Evolutionary conservation across 2,888 invertebrate genomes (phyloP).

Genomic region (Omphaloscelis lunosa): DNA sequence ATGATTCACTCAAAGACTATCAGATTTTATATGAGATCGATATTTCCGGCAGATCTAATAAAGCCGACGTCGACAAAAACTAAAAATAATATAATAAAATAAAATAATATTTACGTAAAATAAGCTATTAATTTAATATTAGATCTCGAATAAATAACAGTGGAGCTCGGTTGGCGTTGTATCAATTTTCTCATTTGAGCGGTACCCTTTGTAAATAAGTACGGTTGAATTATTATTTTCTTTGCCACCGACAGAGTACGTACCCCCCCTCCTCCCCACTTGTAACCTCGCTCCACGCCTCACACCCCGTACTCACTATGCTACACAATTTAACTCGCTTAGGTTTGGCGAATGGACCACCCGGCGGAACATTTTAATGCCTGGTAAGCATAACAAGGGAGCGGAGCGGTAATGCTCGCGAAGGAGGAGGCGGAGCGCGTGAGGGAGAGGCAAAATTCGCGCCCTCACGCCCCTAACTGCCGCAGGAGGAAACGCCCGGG

Average conservation of each 20-base stretch:
- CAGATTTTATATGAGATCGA: background rate
- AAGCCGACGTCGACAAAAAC: constrained; percentile 6
- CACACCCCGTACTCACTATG: background rate
- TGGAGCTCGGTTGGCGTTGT: constrained; percentile 19
- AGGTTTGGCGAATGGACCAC: constrained; percentile 14
- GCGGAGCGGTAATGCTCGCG: too few relatives aligned
- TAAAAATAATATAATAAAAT: constrained; percentile 1
- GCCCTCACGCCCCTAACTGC: too few relatives aligned
- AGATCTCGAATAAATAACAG: constrained; percentile 32
- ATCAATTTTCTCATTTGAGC: constrained; percentile 49
- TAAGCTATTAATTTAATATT: constrained; percentile 35
- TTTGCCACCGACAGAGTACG: constrained; percentile 19
- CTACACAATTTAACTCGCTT: constrained; percentile 17
- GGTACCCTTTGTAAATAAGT: constrained; percentile 39
- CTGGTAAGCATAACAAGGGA: background rate
- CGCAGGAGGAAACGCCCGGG: too few relatives aligned
- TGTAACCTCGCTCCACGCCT: background rate
- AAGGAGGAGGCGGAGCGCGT: too few relatives aligned
- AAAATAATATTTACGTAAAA: constrained; percentile 25
- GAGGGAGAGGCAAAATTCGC: too few relatives aligned
- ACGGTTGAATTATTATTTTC: constrained; percentile 41
- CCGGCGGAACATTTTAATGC: constrained; percentile 10
- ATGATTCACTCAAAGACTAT: too few relatives aligned
- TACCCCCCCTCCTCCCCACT: too few relatives aligned
- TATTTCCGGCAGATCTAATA: constrained; percentile 5